phyloP scores from a whole-genome alignment of 2,888 invertebrate species.

The Adela reaumurella region DNA sequence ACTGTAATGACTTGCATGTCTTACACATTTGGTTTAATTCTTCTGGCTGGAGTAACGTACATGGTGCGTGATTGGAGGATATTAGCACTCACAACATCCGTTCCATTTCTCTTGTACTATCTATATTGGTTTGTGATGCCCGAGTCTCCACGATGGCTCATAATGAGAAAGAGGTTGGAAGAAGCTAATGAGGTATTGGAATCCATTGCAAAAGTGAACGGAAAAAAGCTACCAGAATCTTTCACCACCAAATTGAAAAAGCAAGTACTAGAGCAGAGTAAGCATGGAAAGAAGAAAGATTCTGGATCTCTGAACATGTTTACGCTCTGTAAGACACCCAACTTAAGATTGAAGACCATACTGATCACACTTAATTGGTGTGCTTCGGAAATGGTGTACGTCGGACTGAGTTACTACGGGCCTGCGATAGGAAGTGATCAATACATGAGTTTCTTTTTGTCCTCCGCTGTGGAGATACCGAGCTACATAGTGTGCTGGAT shows the following conservation, averaged over 20 bases:
- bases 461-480: slow-evolving; percentile 84
- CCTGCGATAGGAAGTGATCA: slow-evolving; percentile 85
- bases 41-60: slow-evolving; percentile 82
- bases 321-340: slow-evolving; percentile 75
- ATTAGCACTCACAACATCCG: slow-evolving; percentile 75
- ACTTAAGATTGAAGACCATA: slow-evolving; percentile 83
- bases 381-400: slow-evolving; percentile 88
- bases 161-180: slow-evolving; percentile 75
- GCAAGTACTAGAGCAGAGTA: slow-evolving; percentile 63
- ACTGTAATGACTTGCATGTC: slow-evolving; percentile 90
- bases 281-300: slow-evolving; percentile 40
- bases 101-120: slow-evolving; percentile 82
- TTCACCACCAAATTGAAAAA: slow-evolving; percentile 71
- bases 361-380: slow-evolving; percentile 88
- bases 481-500: slow-evolving; percentile 86
- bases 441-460: slow-evolving; percentile 84
- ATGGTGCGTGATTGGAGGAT: slow-evolving; percentile 80
- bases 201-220: slow-evolving; percentile 74
- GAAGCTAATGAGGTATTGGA: slow-evolving; percentile 78
- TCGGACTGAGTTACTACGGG: slow-evolving; percentile 88
- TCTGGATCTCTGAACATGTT: slow-evolving; percentile 53
- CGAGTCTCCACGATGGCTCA: slow-evolving; percentile 89
- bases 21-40: slow-evolving; percentile 81
- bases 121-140: slow-evolving; percentile 84
- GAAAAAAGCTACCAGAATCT: slow-evolving; percentile 68